phyloP scores from a whole-genome alignment of 2,113 vertebrate species.

The Sterna hirundo region DNA sequence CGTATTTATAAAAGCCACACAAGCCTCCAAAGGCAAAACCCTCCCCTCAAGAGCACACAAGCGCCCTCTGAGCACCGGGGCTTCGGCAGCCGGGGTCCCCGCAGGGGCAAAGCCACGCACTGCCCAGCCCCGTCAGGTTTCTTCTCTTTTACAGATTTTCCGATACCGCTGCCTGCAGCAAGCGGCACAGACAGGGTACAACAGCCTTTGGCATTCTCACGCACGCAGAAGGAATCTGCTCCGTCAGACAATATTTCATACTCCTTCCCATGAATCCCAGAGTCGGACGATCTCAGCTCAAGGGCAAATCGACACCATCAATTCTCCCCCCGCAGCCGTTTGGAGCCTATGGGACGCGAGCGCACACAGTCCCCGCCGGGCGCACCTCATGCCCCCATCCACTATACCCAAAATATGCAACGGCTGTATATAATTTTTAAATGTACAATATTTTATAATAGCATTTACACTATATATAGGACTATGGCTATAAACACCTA shows the following conservation, averaged over 20 bases:
- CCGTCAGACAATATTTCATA: fast-evolving
- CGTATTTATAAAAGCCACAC: not conserved
- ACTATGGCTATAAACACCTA: fast-evolving
- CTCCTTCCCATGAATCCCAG: not conserved
- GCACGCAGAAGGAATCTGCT: not conserved
- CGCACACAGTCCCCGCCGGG: not conserved
- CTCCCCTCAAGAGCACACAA: not conserved
- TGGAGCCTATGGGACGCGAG: not conserved
- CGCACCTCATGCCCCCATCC: fast-evolving
- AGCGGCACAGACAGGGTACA: fast-evolving
- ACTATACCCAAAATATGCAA: fast-evolving
- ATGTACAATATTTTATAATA: no score
- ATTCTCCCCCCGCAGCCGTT: not conserved
- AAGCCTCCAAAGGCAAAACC: not conserved
- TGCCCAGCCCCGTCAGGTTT: not conserved
- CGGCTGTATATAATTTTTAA: fast-evolving
- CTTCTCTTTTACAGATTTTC: not conserved
- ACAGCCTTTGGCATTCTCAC: not conserved
- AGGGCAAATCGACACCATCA: not conserved
- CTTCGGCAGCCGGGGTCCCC: not conserved
- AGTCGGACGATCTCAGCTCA: fast-evolving
- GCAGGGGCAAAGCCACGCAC: not conserved
- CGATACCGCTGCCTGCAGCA: not conserved
- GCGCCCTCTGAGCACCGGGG: not conserved
- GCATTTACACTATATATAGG: fast-evolving